Evolutionary conservation across 2,888 invertebrate species (phyloP), one percentile per base, ranked within the genome.

Genomic region (Entomobrya proxima): DNA sequence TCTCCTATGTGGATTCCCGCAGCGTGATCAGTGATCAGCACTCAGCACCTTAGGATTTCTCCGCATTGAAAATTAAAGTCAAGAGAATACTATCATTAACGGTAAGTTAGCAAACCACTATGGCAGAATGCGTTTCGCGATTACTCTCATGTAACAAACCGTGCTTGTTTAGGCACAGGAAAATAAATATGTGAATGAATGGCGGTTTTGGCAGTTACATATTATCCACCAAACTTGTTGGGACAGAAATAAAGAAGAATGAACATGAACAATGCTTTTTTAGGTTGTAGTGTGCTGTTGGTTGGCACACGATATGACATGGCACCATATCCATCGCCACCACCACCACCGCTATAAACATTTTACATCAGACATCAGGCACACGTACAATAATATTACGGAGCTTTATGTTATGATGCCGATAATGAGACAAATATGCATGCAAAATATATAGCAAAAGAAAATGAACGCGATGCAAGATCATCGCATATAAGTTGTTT

Each of bases 371-470:
- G n/a, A n/a, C n/a, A n/a, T n/a, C n/a, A n/a, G n/a, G n/a, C n/a
- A n/a, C n/a, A n/a, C n/a, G n/a, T n/a, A n/a, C n/a, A n/a, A n/a
- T n/a, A n/a, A n/a, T n/a, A n/a, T n/a, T 30, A 61, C 30, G 32
- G 27, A 24, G 24, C 18, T 58, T 13, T 58, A 58, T 21, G 11
- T 30, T 37, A 67, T 40, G 37, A 30, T 61, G 55, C 72, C 74
- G 72, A 74, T 81, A 81, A 81, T 81, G 81, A 74, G 74, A 74
- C 74, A 81, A 81, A 81, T 81, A 80, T 80, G 58, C 74, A 74
- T 74, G 81, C 47, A 72, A 79, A 61, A 64, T 77, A 50, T 74
- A 50, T 27, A 50, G 74, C 18, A 47, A 52, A 75, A 40, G 76
- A 76, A 30, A 37, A 32, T 15, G 61, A 61, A 30, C 15, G 32